Conservation (phyloP, 1,140 invertebrate species). For the Amyelois transitella region DNA sequence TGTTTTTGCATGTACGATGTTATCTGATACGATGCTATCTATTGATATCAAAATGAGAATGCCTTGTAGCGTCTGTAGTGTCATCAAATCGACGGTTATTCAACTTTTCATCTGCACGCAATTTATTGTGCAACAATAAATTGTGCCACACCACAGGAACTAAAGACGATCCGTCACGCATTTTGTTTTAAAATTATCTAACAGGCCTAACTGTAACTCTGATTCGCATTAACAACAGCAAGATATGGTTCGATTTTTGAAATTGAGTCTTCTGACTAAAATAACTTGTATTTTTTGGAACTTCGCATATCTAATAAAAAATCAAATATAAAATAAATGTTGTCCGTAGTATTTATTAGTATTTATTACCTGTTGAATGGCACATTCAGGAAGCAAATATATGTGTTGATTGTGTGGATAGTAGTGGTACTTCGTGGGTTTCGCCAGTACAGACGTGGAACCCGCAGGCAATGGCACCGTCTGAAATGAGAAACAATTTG, state of each 20-base stretch:
- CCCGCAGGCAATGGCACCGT: conserved; percentile 82
- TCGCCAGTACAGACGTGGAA: conserved; percentile 80
- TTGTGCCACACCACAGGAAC: conserved; percentile 1
- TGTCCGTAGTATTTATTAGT: not conserved
- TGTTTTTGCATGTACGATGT: too few species aligned
- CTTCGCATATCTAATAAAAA: too few species aligned
- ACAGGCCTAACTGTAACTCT: conserved; percentile 7
- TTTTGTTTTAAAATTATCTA: conserved; percentile 5
- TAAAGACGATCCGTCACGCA: conserved; percentile 1
- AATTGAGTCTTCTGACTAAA: too few species aligned
- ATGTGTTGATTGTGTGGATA: conserved; percentile 96
- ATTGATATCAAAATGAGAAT: too few species aligned
- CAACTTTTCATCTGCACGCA: not conserved
- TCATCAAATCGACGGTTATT: too few species aligned
- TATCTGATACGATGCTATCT: too few species aligned
- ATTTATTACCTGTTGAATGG: conserved; percentile 86
- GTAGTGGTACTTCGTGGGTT: conserved; percentile 94
- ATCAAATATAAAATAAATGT: too few species aligned
- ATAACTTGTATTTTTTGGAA: too few species aligned
- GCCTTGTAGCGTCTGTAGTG: too few species aligned
- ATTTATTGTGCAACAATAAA: not conserved
- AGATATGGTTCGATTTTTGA: not conserved
- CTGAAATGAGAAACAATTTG: conserved; percentile 75
- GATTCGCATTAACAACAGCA: not conserved
- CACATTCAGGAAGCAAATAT: conserved; percentile 92